Evolutionary conservation across 2,888 invertebrate species (phyloP).

Genomic region (Marasmarcha lunaedactyla): DNA sequence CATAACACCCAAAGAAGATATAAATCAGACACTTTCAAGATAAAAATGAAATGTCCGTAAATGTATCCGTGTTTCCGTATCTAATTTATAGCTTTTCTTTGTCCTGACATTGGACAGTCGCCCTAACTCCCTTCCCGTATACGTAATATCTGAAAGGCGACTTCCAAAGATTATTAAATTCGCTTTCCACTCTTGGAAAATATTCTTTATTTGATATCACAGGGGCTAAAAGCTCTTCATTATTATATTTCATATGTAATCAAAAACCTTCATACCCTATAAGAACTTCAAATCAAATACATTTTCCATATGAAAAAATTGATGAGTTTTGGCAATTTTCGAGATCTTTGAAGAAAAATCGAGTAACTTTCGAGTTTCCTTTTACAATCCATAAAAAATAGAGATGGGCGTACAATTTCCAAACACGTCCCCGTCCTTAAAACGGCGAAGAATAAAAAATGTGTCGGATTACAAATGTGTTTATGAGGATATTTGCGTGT

Average conservation of each 20-base stretch:
- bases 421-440: background rate
- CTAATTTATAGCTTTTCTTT: background rate
- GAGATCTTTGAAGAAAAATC: too few species aligned
- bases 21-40: too few species aligned
- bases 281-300: too few species aligned
- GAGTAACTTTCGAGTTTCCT: background rate
- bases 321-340: too few species aligned
- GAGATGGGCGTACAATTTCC: too few species aligned
- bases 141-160: background rate
- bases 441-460: background rate
- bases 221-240: background rate
- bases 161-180: background rate
- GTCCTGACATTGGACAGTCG: too few species aligned
- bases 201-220: background rate
- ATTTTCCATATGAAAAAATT: too few species aligned
- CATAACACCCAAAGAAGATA: too few species aligned
- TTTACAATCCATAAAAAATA: background rate
- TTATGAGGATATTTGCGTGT: background rate
- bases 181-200: background rate
- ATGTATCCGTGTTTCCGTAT: too few species aligned
- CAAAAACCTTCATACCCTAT: background rate
- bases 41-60: too few species aligned
- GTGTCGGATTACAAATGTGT: background rate
- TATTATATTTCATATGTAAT: slow-evolving; percentile 1
- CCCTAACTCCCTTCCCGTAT: too few species aligned